Percentiles rank a stretch among this genome's conserved stretches.
Evolutionary conservation across 1,140 invertebrate species (phyloP).

Genomic region (Drosophila fuyamai): DNA sequence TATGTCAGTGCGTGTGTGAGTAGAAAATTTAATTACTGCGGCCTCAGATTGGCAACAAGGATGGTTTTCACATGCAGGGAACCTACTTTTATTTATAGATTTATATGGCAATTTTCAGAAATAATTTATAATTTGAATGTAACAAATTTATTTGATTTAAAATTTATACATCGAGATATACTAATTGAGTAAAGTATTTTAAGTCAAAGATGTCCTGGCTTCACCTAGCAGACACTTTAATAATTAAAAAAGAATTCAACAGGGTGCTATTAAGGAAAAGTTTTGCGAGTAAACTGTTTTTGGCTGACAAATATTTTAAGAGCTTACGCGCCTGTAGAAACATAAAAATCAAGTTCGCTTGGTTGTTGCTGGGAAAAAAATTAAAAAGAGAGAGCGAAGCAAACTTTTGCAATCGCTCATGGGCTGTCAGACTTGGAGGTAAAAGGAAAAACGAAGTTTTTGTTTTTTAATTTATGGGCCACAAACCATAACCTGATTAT

Average conservation of each 20-base stretch:
- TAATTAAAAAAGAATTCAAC: no score
- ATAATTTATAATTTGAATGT: no score
- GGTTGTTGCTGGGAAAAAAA: neutral
- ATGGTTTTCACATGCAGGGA: neutral
- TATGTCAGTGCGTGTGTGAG: slow-evolving; percentile 23
- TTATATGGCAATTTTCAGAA: no score
- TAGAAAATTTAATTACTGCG: slow-evolving; percentile 42
- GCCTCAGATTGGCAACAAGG: neutral
- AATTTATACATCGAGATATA: no score
- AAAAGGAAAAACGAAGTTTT: neutral
- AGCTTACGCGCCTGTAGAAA: neutral
- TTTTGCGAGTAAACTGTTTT: neutral
- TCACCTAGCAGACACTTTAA: no score
- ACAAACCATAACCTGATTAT: slow-evolving; percentile 1
- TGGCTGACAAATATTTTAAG: slow-evolving; percentile 12
- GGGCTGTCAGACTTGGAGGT: neutral
- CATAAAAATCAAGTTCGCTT: neutral
- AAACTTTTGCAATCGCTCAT: slow-evolving; percentile 28
- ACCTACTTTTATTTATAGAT: no score
- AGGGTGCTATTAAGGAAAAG: neutral
- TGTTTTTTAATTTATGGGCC: slow-evolving; percentile 11
- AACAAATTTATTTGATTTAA: no score
- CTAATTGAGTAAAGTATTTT: no score
- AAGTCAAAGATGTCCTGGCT: no score
- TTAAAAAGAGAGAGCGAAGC: neutral